Evolutionary conservation across 2,113 vertebrate species (phyloP).

Genomic region (Arenaria interpres): DNA sequence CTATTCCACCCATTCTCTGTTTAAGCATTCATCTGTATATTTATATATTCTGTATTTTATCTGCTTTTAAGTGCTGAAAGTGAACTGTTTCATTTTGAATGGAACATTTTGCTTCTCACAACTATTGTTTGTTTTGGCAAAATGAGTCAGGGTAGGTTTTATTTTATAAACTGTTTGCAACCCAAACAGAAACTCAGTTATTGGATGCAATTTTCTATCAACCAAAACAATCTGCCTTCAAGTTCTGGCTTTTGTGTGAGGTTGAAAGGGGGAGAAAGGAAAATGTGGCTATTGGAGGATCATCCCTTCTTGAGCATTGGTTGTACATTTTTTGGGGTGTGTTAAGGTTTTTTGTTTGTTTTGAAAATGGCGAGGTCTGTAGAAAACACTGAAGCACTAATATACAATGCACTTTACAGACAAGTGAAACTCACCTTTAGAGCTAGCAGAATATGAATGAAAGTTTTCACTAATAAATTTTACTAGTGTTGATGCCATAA

Average conservation of each 20-base stretch:
- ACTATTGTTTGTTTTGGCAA: background rate
- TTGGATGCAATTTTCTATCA: background rate
- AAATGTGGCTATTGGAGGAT: background rate
- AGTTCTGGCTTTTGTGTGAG: background rate
- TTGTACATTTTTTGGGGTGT: background rate
- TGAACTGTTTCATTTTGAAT: background rate
- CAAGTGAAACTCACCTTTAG: background rate
- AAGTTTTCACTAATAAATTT: background rate
- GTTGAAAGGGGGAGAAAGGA: background rate
- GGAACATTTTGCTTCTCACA: background rate
- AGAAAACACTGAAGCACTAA: background rate
- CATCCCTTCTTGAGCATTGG: background rate
- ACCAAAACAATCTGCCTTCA: background rate
- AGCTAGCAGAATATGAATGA: background rate
- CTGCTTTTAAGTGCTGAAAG: background rate
- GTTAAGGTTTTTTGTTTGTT: background rate
- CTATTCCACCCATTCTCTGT: background rate
- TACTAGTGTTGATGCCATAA: background rate
- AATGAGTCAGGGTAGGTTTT: background rate
- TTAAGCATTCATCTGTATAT: background rate
- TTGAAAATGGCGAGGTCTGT: background rate
- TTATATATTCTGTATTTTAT: background rate
- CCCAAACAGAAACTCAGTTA: background rate
- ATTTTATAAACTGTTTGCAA: background rate
- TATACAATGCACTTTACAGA: background rate